phyloP scores from a whole-genome alignment of 2,888 invertebrate species.

The Thera obeliscata region DNA sequence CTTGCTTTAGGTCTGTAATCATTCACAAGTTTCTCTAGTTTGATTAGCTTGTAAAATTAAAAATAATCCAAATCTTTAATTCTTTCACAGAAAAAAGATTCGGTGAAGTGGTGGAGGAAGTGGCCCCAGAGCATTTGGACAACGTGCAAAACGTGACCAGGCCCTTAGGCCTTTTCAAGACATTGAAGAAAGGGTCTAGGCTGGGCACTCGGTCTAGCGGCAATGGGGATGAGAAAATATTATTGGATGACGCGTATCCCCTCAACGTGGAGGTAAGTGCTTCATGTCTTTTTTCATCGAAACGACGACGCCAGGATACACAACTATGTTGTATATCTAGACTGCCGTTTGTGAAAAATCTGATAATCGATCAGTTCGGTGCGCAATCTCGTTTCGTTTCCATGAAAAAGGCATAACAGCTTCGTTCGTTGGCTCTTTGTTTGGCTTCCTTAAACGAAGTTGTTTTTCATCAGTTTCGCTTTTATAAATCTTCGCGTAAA shows the following conservation, averaged over 20 bases:
- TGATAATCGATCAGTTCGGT: background rate
- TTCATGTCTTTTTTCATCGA: background rate
- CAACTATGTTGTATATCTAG: too few relatives aligned
- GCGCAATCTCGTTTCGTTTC: background rate
- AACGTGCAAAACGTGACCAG: background rate
- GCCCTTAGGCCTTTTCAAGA: background rate
- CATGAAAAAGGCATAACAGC: background rate
- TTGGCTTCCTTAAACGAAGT: background rate
- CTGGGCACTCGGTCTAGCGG: too few relatives aligned
- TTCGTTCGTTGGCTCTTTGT: background rate
- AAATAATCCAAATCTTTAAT: background rate
- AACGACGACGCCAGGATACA: too few relatives aligned
- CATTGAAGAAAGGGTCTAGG: background rate
- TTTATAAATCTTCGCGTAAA: too few relatives aligned
- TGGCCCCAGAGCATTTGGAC: background rate
- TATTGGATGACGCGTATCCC: constrained; percentile 6
- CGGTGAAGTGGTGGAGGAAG: background rate
- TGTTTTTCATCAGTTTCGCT: background rate
- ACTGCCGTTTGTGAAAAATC: too few relatives aligned
- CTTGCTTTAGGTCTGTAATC: too few relatives aligned
- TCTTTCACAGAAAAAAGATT: constrained; percentile 14
- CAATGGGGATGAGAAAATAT: too few relatives aligned
- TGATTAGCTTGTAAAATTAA: too few relatives aligned
- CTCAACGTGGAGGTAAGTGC: constrained; percentile 7
- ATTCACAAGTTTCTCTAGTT: too few relatives aligned